Evolutionary conservation across 2,113 vertebrate species (phyloP).

Genomic region (Gracilinanus agilis): DNA sequence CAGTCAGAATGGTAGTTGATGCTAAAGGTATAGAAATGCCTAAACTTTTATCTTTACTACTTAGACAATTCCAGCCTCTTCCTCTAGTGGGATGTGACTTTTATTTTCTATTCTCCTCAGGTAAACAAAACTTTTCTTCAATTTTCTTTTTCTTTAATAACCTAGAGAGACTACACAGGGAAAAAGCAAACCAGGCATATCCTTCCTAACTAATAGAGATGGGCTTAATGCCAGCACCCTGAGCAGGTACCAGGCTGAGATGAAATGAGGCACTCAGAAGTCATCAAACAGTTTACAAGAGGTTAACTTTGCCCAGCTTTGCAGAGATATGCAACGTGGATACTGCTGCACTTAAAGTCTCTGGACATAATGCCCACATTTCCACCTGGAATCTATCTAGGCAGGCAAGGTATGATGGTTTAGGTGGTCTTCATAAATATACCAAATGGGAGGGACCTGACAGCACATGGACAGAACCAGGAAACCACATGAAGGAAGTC

Average conservation of each 20-base stretch:
- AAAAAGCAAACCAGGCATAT: conserved; percentile 45
- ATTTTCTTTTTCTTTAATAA: conserved; percentile 58
- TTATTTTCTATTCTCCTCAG: conserved; percentile 61
- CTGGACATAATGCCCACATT: background rate
- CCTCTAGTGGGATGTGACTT: conserved; percentile 59
- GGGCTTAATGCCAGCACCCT: background rate
- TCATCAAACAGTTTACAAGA: background rate
- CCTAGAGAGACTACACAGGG: conserved; percentile 29
- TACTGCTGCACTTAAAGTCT: background rate
- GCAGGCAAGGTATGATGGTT: background rate
- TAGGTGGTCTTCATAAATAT: background rate
- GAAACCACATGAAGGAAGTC: background rate
- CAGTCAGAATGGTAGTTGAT: conserved; percentile 59
- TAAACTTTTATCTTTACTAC: conserved; percentile 66
- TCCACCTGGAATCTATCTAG: background rate
- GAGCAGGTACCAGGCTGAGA: background rate
- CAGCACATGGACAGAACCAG: background rate
- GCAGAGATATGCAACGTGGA: background rate
- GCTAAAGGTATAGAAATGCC: conserved; percentile 38
- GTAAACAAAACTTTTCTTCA: conserved; percentile 53
- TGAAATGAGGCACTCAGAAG: background rate
- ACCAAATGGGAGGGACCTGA: background rate
- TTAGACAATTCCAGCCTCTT: conserved; percentile 63
- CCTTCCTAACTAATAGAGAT: background rate
- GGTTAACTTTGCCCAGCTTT: background rate